phyloP scores from a whole-genome alignment of 2,113 vertebrate species.

The Rousettus leschenaultii region DNA sequence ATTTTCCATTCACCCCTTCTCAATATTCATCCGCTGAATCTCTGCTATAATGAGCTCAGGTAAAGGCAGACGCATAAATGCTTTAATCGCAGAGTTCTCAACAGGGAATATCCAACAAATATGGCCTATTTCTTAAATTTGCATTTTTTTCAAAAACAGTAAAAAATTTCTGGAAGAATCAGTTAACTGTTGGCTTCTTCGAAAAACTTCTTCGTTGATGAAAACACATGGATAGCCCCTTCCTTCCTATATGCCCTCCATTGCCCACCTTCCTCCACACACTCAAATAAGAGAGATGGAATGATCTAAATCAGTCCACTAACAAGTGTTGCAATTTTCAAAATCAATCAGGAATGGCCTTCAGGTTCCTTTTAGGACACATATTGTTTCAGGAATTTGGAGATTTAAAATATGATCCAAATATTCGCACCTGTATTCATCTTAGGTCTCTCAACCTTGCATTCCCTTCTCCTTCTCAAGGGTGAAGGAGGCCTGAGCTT shows the following conservation, averaged over 20 bases:
- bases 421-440: not conserved
- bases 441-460: not conserved
- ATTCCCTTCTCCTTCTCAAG: not conserved
- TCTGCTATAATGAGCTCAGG: not conserved
- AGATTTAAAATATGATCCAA: not conserved
- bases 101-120: not conserved
- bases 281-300: not conserved
- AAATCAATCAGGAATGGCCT: not conserved
- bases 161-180: not conserved
- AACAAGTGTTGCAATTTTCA: not conserved
- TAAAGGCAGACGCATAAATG: not conserved
- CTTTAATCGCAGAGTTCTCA: not conserved
- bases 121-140: not conserved
- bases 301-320: not conserved
- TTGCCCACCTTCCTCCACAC: not conserved
- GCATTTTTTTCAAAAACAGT: not conserved
- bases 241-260: not conserved
- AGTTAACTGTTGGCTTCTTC: not conserved
- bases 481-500: not conserved
- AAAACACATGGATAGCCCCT: not conserved
- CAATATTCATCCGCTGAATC: not conserved
- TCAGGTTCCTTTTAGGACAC: not conserved
- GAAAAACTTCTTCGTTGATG: not conserved
- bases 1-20: not conserved
- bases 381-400: not conserved